Evolutionary conservation across 1,140 invertebrate genomes (phyloP).

Genomic region (Zaprionus nigranus): DNA sequence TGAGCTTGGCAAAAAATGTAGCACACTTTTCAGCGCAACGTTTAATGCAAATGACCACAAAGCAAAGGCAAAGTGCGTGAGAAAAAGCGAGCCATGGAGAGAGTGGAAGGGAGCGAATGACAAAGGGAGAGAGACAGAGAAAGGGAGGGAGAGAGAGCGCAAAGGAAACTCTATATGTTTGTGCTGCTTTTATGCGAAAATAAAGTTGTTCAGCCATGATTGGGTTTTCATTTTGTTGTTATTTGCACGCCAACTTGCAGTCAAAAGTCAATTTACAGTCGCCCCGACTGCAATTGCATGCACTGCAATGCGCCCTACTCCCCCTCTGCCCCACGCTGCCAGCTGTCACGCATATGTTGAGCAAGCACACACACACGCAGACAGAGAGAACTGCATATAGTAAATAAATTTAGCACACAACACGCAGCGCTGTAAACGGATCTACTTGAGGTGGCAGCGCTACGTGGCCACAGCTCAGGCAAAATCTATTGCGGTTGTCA

Average conservation of each 20-base stretch:
- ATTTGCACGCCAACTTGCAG: slow-evolving; percentile 47
- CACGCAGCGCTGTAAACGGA: slow-evolving; percentile 34
- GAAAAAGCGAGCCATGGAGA: too few relatives aligned
- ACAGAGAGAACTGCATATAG: neutral
- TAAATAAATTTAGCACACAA: slow-evolving; percentile 8
- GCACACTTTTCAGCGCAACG: slow-evolving; percentile 37
- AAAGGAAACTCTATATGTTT: neutral
- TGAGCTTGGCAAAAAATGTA: slow-evolving; percentile 8
- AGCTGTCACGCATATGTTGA: slow-evolving; percentile 58
- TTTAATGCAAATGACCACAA: slow-evolving; percentile 28
- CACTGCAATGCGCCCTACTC: neutral
- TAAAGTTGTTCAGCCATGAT: slow-evolving; percentile 49
- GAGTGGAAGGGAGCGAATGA: neutral
- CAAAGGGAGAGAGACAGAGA: neutral
- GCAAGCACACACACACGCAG: slow-evolving; percentile 10
- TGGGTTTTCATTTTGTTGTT: slow-evolving; percentile 51
- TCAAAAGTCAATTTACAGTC: slow-evolving; percentile 54
- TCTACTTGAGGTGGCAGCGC: slow-evolving; percentile 39
- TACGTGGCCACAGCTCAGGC: slow-evolving; percentile 36
- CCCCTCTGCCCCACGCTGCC: neutral
- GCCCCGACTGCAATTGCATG: slow-evolving; percentile 39
- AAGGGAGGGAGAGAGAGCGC: neutral
- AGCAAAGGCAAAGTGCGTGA: neutral
- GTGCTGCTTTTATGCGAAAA: slow-evolving; percentile 32
- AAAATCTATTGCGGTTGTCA: slow-evolving; percentile 44